Base-by-base conservation (phyloP, 92 coral and sea anemone genomes). In the Zoanthus sociatus region DNA sequence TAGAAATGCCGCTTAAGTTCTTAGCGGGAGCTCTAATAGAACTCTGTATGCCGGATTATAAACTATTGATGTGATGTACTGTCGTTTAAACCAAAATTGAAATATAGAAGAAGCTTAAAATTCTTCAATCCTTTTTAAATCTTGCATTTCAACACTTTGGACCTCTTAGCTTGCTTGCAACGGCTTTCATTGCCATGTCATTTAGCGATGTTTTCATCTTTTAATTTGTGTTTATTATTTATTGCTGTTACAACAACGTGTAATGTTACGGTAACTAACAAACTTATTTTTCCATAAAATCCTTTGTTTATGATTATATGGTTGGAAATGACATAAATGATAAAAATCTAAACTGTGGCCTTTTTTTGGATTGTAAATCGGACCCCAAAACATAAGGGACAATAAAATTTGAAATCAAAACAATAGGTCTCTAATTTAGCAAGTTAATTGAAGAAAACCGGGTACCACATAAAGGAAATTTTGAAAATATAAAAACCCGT, bases 11-110 rank as follows among this genome's bases (percentile, higher is more conserved):
- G 26, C 9, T 37, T 37, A 37, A 7, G 33, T 73, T 42, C 85
- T 81, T 45, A 63, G 85, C 85, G 76, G 85, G 85, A 67, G 85
- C 53, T 75, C 21, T 81, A 66, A 81, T 68, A 11, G 58, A 4
- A 78, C 69, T 78, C 70, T 78, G 54, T n/a, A 44, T 21, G 50
- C 37, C 58, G 58, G 56, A 44, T 64, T 63, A 14, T 60, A 67
- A 74, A 12, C 46, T 3, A 67, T 60, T 73, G 20, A 63, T 42
- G 63, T 14, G 58, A 20, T 26, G 21, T 42, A 42, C 46, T 79
- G 61, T 32, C 44, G 55, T 33, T 21, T 26, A 26, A 44, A 61
- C 74, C 68, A 1, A 66, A 66, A 11, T 42, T 75, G 60, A 81
- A 60, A 51, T 56, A 45, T 5, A 14, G 14, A 12, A 58, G 15